Percentiles rank a stretch among this genome's conserved stretches.
Evolutionary conservation across 2,113 vertebrate genomes (phyloP).

Genomic region (Zosterops lateralis): DNA sequence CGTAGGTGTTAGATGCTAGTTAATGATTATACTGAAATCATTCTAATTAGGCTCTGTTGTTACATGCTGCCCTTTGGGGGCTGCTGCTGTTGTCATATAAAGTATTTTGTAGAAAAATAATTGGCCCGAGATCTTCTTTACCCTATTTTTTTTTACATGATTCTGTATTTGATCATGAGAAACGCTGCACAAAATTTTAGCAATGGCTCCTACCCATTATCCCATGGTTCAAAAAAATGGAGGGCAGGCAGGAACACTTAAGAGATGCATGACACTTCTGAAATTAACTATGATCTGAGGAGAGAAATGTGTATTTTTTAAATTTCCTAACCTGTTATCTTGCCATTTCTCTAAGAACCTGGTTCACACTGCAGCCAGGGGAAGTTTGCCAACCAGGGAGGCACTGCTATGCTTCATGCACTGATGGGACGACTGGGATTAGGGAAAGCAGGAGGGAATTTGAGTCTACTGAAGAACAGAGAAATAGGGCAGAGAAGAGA

Average conservation of each 20-base stretch:
- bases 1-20: constrained; percentile 80
- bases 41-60: constrained; percentile 84
- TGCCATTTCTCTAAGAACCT: not conserved
- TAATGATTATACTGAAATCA: constrained; percentile 85
- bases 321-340: not conserved
- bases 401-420: not conserved
- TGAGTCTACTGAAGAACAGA: not conserved
- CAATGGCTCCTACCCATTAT: not conserved
- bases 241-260: not conserved
- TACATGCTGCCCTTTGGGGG: constrained; percentile 79
- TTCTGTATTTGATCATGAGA: constrained; percentile 48
- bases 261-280: not conserved
- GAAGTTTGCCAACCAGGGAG: not conserved
- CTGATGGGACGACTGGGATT: not conserved
- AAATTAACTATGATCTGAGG: not conserved
- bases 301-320: not conserved
- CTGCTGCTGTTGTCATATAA: constrained; percentile 77
- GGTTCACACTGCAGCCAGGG: not conserved
- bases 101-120: constrained; percentile 82
- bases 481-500: not conserved
- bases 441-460: not conserved
- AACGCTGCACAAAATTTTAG: constrained; percentile 6
- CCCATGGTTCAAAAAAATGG: not conserved
- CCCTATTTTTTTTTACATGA: not conserved
- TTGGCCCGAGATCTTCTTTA: constrained; percentile 73